A percentile compares a stretch with the other conserved stretches of the same genome.
phyloP scores from a whole-genome alignment of 2,888 invertebrate species.

The Halocaridina rubra region DNA sequence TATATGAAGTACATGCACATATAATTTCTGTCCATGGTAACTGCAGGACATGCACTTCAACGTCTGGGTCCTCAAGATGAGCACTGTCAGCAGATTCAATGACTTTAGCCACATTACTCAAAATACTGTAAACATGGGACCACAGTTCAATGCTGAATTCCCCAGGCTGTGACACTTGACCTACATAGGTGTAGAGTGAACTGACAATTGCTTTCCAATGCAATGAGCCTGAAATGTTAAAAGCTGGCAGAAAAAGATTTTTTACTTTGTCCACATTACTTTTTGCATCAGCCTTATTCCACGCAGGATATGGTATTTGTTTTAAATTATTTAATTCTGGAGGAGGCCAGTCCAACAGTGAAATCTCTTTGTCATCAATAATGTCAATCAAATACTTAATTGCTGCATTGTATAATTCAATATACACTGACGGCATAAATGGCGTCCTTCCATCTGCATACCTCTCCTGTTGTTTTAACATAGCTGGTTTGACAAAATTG shows the following conservation, averaged over 20 bases:
- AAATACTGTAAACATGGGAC: slow-evolving; percentile 21
- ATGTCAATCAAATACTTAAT: neutral
- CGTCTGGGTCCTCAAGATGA: neutral
- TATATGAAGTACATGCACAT: slow-evolving; percentile 25
- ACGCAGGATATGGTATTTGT: slow-evolving; percentile 17
- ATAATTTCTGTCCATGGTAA: slow-evolving; percentile 38
- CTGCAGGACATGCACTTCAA: slow-evolving; percentile 29
- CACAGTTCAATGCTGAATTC: slow-evolving; percentile 1
- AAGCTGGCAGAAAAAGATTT: slow-evolving; percentile 1
- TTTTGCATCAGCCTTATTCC: slow-evolving; percentile 24
- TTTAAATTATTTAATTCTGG: slow-evolving; percentile 23
- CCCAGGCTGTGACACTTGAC: neutral
- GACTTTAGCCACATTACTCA: neutral
- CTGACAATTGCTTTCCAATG: neutral
- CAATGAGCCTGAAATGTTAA: neutral
- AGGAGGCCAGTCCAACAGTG: slow-evolving; percentile 31
- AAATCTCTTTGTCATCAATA: slow-evolving; percentile 1
- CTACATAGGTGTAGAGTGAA: neutral
- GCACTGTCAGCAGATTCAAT: neutral
- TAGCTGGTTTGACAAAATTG: slow-evolving; percentile 17
- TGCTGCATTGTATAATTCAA: slow-evolving; percentile 40
- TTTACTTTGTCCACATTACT: neutral
- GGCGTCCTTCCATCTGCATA: slow-evolving; percentile 21
- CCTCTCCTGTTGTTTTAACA: slow-evolving; percentile 15
- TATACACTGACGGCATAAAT: neutral